Percentiles rank a stretch among this genome's conserved stretches.
Evolutionary conservation across 1,140 invertebrate genomes (phyloP).

Genomic region (Laupala kohalensis): DNA sequence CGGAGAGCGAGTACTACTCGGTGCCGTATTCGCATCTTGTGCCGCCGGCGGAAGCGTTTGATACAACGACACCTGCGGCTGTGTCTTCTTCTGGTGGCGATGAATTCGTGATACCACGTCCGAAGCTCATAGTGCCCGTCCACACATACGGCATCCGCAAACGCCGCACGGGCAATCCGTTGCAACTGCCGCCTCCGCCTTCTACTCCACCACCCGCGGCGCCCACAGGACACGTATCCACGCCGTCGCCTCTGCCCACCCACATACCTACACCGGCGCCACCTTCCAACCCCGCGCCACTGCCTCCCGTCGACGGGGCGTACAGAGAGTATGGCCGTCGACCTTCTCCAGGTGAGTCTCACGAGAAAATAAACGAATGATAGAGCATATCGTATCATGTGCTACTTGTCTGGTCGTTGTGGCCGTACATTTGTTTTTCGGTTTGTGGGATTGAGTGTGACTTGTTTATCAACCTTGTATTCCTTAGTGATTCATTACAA

Average conservation of each 20-base stretch:
- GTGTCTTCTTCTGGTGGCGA: no score
- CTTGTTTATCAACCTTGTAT: no score
- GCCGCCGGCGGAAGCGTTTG: neutral
- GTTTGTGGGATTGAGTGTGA: no score
- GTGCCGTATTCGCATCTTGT: neutral
- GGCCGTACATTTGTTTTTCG: neutral
- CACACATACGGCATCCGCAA: slow-evolving; percentile 68
- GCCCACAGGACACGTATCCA: neutral
- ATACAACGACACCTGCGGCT: slow-evolving; percentile 27
- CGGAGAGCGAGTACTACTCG: slow-evolving; percentile 5
- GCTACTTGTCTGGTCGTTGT: neutral
- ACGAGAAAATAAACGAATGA: neutral
- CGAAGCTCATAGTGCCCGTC: slow-evolving; percentile 71
- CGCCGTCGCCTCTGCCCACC: no score
- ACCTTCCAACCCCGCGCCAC: no score
- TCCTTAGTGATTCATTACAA: neutral
- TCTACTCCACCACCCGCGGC: neutral
- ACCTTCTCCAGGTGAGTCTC: neutral
- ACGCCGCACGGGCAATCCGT: slow-evolving; percentile 55
- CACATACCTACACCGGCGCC: no score
- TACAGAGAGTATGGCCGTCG: no score
- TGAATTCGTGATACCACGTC: slow-evolving; percentile 66
- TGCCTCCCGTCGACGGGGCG: no score
- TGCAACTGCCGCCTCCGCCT: slow-evolving; percentile 14
- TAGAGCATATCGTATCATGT: neutral